These are phyloP conservation scores for Myioborus melanocephalus DNA, from an alignment of 2,797 vertebrate species.

Conservation along the genomic window DNA sequence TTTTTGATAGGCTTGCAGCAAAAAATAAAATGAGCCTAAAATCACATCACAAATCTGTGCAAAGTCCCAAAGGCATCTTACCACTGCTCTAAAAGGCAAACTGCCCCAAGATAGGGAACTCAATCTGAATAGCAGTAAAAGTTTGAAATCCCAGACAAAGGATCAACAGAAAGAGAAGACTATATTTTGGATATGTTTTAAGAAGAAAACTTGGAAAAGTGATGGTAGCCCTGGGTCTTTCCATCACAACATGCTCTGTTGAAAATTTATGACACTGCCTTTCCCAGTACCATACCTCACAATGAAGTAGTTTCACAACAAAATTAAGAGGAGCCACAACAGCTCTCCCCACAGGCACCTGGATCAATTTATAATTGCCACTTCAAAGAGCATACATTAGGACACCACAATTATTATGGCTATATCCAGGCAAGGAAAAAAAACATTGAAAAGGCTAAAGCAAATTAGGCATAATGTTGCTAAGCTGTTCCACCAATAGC, in stretches of 20 bases:
- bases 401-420: not conserved
- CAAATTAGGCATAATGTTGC: not conserved
- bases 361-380: not conserved
- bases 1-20: not conserved
- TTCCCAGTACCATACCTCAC: not conserved
- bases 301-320: not conserved
- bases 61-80: not conserved
- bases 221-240: accelerated
- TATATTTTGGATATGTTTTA: not conserved
- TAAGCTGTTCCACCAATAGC: not conserved
- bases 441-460: not conserved
- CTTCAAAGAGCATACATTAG: not conserved
- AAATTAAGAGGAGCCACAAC: not conserved
- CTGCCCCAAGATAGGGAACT: accelerated
- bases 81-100: not conserved
- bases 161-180: not conserved
- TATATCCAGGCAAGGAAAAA: not conserved
- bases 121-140: not conserved
- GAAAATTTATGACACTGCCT: not conserved
- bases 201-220: not conserved
- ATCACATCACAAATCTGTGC: not conserved
- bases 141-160: not conserved
- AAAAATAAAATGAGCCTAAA: not conserved
- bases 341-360: not conserved
- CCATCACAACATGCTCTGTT: not conserved